phyloP scores from a whole-genome alignment of 2,888 invertebrate genomes.

The Machimus rusticus region DNA sequence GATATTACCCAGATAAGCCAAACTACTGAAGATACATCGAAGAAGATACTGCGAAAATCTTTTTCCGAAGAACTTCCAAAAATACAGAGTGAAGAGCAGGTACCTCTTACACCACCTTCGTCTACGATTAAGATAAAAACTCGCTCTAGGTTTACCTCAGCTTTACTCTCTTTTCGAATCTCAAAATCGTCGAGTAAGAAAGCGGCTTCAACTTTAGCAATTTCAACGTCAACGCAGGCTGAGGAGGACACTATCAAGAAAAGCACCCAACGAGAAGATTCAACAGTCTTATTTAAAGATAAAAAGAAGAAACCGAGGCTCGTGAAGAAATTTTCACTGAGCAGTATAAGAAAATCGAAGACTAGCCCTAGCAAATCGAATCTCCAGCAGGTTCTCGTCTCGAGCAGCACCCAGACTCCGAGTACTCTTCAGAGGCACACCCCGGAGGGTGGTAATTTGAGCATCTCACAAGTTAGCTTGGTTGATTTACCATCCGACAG shows the following conservation, averaged over 20 bases:
- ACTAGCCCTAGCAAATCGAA: not conserved
- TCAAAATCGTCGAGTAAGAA: not conserved
- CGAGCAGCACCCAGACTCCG: conserved; percentile 50
- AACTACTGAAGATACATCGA: not conserved
- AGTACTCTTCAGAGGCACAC: conserved; percentile 47
- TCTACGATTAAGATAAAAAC: conserved; percentile 53
- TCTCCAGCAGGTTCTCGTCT: conserved; percentile 37
- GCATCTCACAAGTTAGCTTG: conserved; percentile 43
- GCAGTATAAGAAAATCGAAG: conserved; percentile 2
- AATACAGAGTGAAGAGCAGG: conserved; percentile 45
- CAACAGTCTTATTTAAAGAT: conserved; percentile 7
- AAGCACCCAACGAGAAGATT: not conserved
- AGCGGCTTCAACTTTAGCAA: not conserved
- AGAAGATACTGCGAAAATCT: conserved; percentile 8
- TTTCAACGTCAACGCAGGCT: not conserved
- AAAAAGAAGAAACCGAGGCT: conserved; percentile 56
- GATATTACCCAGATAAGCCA: not conserved
- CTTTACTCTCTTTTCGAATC: conserved; percentile 55
- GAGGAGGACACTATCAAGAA: not conserved
- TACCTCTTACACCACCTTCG: conserved; percentile 47
- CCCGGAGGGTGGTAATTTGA: conserved; percentile 41
- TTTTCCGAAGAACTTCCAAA: conserved; percentile 40
- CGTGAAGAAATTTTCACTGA: conserved; percentile 54
- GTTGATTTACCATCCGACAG: conserved; percentile 35
- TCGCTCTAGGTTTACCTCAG: conserved; percentile 58